A percentile compares a stretch with the other conserved stretches of the same genome.
Conservation (phyloP, 2,888 invertebrate species). For the Zygothrica quintamaculata region DNA sequence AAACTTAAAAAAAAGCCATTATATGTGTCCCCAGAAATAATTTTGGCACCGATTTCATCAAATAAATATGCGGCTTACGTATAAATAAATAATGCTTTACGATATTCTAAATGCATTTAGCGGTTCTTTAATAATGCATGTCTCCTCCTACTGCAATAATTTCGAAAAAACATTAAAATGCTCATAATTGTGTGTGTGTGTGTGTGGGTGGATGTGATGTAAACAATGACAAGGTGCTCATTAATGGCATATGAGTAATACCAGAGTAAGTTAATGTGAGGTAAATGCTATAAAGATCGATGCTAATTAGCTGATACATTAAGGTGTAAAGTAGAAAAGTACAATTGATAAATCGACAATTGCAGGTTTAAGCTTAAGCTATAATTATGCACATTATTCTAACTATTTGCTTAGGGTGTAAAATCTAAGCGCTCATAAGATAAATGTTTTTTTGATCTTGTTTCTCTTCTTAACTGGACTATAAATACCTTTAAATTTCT, state of each 20-base stretch:
- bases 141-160: conserved; percentile 82
- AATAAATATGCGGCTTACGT: conserved; percentile 85
- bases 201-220: conserved; percentile 69
- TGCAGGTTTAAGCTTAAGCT: too few relatives aligned
- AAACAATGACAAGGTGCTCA: conserved; percentile 85
- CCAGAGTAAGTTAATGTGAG: conserved; percentile 83
- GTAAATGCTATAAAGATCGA: too few relatives aligned
- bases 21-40: conserved; percentile 75
- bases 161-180: conserved; percentile 67
- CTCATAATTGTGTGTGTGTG: conserved; percentile 68
- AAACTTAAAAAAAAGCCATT: conserved; percentile 84
- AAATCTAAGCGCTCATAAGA: too few relatives aligned
- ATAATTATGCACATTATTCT: too few relatives aligned
- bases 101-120: conserved; percentile 83
- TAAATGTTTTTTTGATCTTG: too few relatives aligned
- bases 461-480: too few relatives aligned
- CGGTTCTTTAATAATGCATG: conserved; percentile 84
- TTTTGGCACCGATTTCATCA: conserved; percentile 37
- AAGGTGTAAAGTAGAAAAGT: too few relatives aligned
- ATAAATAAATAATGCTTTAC: conserved; percentile 84
- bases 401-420: too few relatives aligned
- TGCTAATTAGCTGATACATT: too few relatives aligned
- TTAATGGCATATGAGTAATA: conserved; percentile 85
- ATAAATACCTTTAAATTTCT: too few relatives aligned
- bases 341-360: too few relatives aligned